Evolutionary conservation across 2,113 vertebrate genomes (phyloP).

Genomic region (Tiliqua scincoides): DNA sequence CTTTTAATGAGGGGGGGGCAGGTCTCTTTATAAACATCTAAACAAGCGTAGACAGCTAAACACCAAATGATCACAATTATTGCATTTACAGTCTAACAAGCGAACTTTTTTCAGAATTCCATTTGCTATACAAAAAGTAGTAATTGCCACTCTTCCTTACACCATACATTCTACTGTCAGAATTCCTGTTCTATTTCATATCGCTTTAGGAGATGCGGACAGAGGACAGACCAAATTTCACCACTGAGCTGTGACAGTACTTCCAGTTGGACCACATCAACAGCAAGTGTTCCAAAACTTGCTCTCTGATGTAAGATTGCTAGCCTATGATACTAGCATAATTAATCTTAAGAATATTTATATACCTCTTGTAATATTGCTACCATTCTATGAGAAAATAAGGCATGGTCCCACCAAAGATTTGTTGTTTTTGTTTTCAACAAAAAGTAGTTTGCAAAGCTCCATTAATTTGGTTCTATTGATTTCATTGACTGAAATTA

Average conservation of each 20-base stretch:
- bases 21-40: background rate
- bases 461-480: background rate
- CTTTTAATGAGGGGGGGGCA: background rate
- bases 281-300: background rate
- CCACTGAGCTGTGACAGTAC: background rate
- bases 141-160: no score
- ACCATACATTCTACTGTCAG: background rate
- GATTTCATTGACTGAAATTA: background rate
- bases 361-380: background rate
- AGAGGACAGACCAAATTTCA: background rate
- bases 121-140: background rate
- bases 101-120: background rate
- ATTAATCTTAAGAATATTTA: no score
- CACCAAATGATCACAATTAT: background rate
- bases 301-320: background rate
- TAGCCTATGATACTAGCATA: no score
- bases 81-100: background rate
- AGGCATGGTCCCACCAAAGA: background rate
- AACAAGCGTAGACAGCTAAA: slow-evolving; percentile 2
- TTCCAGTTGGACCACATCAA: background rate
- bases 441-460: no score
- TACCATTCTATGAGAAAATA: background rate
- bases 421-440: background rate
- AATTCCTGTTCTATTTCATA: background rate
- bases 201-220: no score